Evolutionary conservation across 2,888 invertebrate genomes (phyloP), one percentile per base, ranked within the genome.

Genomic region (Lasius platythorax): DNA sequence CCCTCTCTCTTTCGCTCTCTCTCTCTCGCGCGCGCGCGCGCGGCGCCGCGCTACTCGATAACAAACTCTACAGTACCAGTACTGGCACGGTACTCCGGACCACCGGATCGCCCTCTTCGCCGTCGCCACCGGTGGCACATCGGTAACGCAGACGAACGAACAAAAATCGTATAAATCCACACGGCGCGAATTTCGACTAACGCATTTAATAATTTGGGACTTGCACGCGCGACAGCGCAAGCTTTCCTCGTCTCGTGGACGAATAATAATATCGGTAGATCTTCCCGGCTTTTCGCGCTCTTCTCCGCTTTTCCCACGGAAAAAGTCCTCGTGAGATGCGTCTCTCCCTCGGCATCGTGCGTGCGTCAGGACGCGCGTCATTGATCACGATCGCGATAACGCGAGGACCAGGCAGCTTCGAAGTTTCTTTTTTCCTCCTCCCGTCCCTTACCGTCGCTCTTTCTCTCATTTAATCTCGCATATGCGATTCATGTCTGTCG

Each of bases 21-120:
- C 18, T 18, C 46, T 5, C 46, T 18, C 46, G 46, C 46, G 18
- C 46, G 23, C 23, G 23, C 23, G 50, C 53, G 53, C 64, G 58
- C 75, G 50, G 8, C 79, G 61, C 61, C 87, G 90, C 88, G 91
- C 91, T 92, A 93, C 92, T 93, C 92, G 91, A 93, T 93, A 93
- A 93, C 94, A 93, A 94, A 94, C 92, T 92, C 92, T 90, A 87
- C 83, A 88, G 92, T 90, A 91, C 89, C 94, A 94, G 94, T 94
- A 93, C 94, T 93, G 92, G 92, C 91, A 93, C 93, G 94, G 93
- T 93, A 93, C 94, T 93, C 93, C 93, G 93, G 92, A 92, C 91
- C 92, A 92, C 91, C 93, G 93, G 92, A 90, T 91, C 93, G 89
- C 85, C 82, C 86, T 68, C 84, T 67, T 64, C 63, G 61, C 75